Conservation (phyloP, 2,888 invertebrate species). For the Tiphia femorata region DNA sequence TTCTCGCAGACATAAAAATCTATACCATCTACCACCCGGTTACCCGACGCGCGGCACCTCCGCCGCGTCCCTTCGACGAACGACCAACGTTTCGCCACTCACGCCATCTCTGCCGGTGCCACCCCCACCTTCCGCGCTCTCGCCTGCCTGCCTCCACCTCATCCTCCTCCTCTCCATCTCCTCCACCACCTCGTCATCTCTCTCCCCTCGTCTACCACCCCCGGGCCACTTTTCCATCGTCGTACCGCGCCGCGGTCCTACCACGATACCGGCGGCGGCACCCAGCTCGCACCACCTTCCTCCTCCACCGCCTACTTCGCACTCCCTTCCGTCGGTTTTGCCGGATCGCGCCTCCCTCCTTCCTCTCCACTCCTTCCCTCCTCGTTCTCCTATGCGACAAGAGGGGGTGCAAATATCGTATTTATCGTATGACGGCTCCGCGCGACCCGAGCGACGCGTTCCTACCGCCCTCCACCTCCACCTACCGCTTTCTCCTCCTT, state of each 20-base stretch:
- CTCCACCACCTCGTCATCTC: constrained; percentile 16
- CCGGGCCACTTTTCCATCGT: constrained; percentile 28
- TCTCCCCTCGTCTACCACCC: constrained; percentile 21
- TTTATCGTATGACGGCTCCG: constrained; percentile 63
- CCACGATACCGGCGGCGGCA: constrained; percentile 41
- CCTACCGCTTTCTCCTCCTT: constrained; percentile 37
- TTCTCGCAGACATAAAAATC: constrained; percentile 67
- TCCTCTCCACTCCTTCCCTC: constrained; percentile 24
- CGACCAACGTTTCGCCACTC: constrained; percentile 50
- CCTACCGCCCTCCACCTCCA: too few relatives aligned
- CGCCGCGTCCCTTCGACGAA: constrained; percentile 41
- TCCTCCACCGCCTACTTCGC: constrained; percentile 43
- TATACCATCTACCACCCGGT: constrained; percentile 62
- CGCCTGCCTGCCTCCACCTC: constrained; percentile 27
- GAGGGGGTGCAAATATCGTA: constrained; percentile 60
- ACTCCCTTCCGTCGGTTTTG: too few relatives aligned
- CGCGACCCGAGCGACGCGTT: constrained; percentile 52
- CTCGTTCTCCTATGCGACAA: constrained; percentile 14
- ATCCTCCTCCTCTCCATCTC: constrained; percentile 17
- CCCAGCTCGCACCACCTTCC: constrained; percentile 20
- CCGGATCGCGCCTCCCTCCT: too few relatives aligned
- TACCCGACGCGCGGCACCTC: constrained; percentile 35
- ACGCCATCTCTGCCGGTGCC: constrained; percentile 36
- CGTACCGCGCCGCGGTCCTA: not conserved
- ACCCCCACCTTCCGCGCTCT: constrained; percentile 10